Evolutionary conservation across 2,888 invertebrate genomes (phyloP).

Genomic region (Cantharis rustica): DNA sequence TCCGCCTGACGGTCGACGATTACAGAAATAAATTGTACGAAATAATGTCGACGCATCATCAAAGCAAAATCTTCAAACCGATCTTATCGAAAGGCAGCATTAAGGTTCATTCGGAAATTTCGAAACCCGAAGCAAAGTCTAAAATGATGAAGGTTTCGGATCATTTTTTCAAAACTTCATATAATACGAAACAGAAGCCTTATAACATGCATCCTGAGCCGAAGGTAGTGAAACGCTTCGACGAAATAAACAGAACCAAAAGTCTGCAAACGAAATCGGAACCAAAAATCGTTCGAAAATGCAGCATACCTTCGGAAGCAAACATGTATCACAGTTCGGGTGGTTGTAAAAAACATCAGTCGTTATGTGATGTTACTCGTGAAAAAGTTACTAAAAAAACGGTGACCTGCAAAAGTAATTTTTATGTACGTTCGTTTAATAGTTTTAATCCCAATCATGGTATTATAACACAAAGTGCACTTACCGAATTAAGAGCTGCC

Average conservation of each 20-base stretch:
- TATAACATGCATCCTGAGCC: conserved; percentile 48
- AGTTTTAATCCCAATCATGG: conserved; percentile 70
- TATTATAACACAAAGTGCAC: conserved; percentile 74
- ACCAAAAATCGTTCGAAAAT: conserved; percentile 34
- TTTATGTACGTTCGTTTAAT: conserved; percentile 55
- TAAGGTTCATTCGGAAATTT: conserved; percentile 26
- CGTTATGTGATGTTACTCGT: conserved; percentile 54
- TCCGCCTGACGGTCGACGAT: conserved; percentile 86
- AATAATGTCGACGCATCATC: conserved; percentile 68
- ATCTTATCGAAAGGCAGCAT: conserved; percentile 15
- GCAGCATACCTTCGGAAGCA: conserved; percentile 23
- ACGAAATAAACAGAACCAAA: conserved; percentile 15
- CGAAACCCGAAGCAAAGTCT: conserved; percentile 44
- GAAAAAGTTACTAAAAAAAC: conserved; percentile 51
- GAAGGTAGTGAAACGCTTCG: conserved; percentile 42
- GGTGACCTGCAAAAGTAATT: conserved; percentile 55
- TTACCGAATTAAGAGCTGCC: conserved; percentile 67
- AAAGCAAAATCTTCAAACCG: conserved; percentile 38
- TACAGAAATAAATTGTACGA: conserved; percentile 91
- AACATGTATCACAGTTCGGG: conserved; percentile 3
- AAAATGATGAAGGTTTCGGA: conserved; percentile 46
- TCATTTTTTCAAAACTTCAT: conserved; percentile 44
- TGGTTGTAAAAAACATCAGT: conserved; percentile 33
- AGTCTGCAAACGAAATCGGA: conserved; percentile 43
- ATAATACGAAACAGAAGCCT: conserved; percentile 39